A percentile compares a stretch with the other conserved stretches of the same genome.
These are phyloP conservation scores for Taenioides sp. DNA, from an alignment of 2,797 vertebrate species.

Conservation along the genomic window DNA sequence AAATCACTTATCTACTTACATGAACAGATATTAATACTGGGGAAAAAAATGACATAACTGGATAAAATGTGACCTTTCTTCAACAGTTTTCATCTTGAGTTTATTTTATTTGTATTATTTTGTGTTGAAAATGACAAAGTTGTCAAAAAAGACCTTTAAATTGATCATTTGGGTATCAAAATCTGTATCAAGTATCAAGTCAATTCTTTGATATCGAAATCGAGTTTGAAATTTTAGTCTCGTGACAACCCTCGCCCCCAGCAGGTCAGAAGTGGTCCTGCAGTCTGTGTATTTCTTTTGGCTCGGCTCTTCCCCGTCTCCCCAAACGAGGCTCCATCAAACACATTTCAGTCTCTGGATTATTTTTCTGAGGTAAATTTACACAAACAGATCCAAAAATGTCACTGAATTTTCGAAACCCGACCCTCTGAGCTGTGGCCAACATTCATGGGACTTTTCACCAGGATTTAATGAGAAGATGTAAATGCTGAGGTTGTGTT, in stretches of 20 bases:
- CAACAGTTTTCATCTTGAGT: no score
- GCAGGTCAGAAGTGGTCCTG: background rate
- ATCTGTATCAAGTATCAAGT: no score
- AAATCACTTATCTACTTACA: no score
- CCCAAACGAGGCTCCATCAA: conserved; percentile 54
- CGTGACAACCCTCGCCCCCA: background rate
- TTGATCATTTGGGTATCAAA: no score
- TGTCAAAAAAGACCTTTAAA: no score
- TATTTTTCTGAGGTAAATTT: conserved; percentile 44
- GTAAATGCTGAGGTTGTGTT: background rate
- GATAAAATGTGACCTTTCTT: no score
- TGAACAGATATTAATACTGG: no score
- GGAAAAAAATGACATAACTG: no score
- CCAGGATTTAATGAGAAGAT: background rate
- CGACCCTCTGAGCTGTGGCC: background rate
- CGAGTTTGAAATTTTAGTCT: no score
- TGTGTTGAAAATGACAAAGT: no score
- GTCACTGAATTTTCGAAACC: conserved; percentile 20
- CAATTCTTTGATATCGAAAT: no score
- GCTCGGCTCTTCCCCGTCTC: conserved; percentile 51
- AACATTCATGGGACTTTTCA: conserved; percentile 9
- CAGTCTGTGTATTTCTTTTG: conserved; percentile 45
- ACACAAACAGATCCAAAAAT: conserved; percentile 39
- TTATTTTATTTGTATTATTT: no score
- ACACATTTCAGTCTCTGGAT: conserved; percentile 41